Percentiles rank a stretch among this genome's conserved stretches.
Evolutionary conservation across 1,140 invertebrate species (phyloP).

Genomic region (Saccostrea glomerata): DNA sequence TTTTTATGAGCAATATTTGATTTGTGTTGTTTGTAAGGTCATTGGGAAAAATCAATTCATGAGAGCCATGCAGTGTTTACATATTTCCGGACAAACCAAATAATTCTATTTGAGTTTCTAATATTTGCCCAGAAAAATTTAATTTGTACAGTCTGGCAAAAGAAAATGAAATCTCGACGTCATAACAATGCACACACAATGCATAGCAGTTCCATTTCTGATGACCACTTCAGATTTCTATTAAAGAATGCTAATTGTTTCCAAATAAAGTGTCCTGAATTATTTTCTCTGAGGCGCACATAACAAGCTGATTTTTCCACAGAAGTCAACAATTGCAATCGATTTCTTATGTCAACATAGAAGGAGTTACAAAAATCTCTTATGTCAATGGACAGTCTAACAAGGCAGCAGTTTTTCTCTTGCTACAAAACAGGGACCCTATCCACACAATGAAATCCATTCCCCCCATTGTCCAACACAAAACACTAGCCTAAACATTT

Average conservation of each 20-base stretch:
- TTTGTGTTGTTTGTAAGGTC: neutral
- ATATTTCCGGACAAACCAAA: neutral
- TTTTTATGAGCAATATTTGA: neutral
- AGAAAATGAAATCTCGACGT: neutral
- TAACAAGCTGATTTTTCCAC: conserved; percentile 2
- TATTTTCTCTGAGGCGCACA: neutral
- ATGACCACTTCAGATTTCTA: too few species aligned
- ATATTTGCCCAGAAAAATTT: neutral
- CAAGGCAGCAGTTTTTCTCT: neutral
- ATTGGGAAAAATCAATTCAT: conserved; percentile 11
- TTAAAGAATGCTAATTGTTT: neutral
- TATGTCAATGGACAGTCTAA: neutral
- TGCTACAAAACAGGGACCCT: neutral
- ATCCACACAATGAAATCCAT: neutral
- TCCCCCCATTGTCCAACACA: neutral
- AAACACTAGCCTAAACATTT: conserved; percentile 21
- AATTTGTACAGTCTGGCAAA: conserved; percentile 7
- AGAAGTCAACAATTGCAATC: conserved; percentile 19
- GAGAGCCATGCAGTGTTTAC: neutral
- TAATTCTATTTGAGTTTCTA: conserved; percentile 14
- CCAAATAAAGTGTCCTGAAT: neutral
- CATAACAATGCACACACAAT: too few species aligned
- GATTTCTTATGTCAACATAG: conserved; percentile 30
- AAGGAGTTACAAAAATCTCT: conserved; percentile 23
- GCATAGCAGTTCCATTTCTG: too few species aligned